A percentile compares a stretch with the other conserved stretches of the same genome.
Conservation (phyloP, 2,113 vertebrate species). For the Eulemur macaco region DNA sequence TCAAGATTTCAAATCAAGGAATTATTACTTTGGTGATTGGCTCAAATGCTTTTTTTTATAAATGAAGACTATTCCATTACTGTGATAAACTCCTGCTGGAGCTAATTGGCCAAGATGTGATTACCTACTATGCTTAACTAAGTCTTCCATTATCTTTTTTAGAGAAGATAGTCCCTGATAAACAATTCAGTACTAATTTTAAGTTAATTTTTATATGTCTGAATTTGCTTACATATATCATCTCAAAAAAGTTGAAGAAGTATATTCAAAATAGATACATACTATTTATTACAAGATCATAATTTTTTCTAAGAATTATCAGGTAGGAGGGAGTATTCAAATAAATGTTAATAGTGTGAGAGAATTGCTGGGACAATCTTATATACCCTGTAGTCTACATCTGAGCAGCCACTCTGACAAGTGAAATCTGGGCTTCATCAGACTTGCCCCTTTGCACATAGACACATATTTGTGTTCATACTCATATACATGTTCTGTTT, state of each 20-base stretch:
- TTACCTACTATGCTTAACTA: not conserved
- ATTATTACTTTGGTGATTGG: not conserved
- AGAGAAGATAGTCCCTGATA: not conserved
- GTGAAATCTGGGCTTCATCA: not conserved
- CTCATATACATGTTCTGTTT: not conserved
- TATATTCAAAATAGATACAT: not conserved
- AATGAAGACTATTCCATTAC: not conserved
- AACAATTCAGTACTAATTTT: constrained; percentile 8
- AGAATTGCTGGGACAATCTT: not conserved
- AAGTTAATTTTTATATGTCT: constrained; percentile 28
- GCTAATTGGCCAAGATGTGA: not conserved
- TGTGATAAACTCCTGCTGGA: not conserved
- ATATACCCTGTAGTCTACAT: not conserved
- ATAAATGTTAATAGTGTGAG: not conserved
- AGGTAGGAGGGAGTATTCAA: not conserved
- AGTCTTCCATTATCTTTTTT: not conserved
- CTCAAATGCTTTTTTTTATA: not conserved
- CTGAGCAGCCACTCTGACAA: not conserved
- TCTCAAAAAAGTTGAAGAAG: not conserved
- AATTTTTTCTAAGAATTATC: not conserved
- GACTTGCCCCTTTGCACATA: fast-evolving
- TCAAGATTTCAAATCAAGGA: constrained; percentile 18
- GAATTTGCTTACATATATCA: constrained; percentile 21
- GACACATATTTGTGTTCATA: not conserved
- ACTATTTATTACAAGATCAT: not conserved